These are phyloP conservation scores for Lepisosteus oculatus DNA, from an alignment of 2,113 vertebrate genomes.

Conservation along the genomic window DNA sequence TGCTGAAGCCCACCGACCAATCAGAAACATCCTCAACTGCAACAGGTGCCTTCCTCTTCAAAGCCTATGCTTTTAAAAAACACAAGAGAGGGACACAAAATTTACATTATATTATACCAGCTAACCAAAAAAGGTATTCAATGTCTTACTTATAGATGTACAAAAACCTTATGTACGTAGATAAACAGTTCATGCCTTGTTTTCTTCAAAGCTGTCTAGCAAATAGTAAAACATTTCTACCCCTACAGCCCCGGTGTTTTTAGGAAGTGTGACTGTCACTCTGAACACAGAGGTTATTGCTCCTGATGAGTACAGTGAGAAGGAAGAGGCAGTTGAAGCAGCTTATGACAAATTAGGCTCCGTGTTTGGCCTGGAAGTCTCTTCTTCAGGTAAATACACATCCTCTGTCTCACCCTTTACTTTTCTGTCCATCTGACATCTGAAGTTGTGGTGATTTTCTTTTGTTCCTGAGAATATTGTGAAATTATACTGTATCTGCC, in stretches of 20 bases:
- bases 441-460: background rate
- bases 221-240: background rate
- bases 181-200: background rate
- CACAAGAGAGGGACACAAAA: too few relatives aligned
- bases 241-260: slow-evolving; percentile 13
- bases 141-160: background rate
- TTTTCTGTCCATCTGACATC: background rate
- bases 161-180: background rate
- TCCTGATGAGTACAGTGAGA: background rate
- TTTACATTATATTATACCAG: background rate
- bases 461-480: background rate
- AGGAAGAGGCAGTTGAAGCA: slow-evolving; percentile 10
- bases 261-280: slow-evolving; percentile 24
- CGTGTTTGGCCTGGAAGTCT: slow-evolving; percentile 12
- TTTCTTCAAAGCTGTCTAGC: background rate
- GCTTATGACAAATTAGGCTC: slow-evolving; percentile 18
- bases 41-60: slow-evolving; percentile 1
- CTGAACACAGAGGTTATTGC: slow-evolving; percentile 4
- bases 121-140: background rate
- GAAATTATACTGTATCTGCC: background rate
- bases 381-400: slow-evolving; percentile 17
- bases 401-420: background rate
- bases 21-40: background rate
- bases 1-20: background rate
- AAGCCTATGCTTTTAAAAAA: too few relatives aligned